Percentiles rank a stretch among this genome's conserved stretches.
Evolutionary conservation across 1,140 invertebrate species (phyloP).

Genomic region (Pseudachorutes palmiensis): DNA sequence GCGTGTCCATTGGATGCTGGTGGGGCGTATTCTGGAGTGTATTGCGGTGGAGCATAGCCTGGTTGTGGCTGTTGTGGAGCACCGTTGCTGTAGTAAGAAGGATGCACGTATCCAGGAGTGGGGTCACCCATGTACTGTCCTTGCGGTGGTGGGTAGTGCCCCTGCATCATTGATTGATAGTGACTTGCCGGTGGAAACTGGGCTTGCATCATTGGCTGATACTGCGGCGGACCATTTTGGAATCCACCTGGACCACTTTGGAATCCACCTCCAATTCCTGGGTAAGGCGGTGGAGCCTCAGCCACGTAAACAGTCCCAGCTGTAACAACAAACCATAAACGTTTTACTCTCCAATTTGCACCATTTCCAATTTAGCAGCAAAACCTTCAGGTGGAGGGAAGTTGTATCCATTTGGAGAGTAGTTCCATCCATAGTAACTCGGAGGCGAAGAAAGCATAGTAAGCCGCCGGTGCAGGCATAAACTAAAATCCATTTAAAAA

Average conservation of each 20-base stretch:
- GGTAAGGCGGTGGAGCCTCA: conserved; percentile 79
- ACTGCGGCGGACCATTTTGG: background rate
- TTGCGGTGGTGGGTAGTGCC: background rate
- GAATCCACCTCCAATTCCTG: conserved; percentile 17
- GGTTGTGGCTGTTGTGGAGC: background rate
- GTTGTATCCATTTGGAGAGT: conserved; percentile 60
- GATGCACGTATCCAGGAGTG: background rate
- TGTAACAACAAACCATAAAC: conserved; percentile 41
- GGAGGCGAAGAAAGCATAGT: conserved; percentile 78
- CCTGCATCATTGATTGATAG: no score
- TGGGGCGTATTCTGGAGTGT: background rate
- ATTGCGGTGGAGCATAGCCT: conserved; percentile 1
- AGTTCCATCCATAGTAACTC: conserved; percentile 84
- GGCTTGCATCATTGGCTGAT: no score
- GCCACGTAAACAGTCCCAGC: conserved; percentile 82
- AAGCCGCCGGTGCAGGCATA: conserved; percentile 59
- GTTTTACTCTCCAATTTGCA: no score
- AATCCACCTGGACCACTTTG: no score
- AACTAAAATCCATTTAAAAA: background rate
- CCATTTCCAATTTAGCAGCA: no score
- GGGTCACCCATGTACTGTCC: background rate
- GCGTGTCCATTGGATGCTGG: background rate
- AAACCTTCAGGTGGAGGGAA: conserved; percentile 65
- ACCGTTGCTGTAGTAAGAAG: conserved; percentile 1
- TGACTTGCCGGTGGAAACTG: background rate